Base-by-base conservation (phyloP, 2,888 invertebrate species). In the Diloba caeruleocephala region DNA sequence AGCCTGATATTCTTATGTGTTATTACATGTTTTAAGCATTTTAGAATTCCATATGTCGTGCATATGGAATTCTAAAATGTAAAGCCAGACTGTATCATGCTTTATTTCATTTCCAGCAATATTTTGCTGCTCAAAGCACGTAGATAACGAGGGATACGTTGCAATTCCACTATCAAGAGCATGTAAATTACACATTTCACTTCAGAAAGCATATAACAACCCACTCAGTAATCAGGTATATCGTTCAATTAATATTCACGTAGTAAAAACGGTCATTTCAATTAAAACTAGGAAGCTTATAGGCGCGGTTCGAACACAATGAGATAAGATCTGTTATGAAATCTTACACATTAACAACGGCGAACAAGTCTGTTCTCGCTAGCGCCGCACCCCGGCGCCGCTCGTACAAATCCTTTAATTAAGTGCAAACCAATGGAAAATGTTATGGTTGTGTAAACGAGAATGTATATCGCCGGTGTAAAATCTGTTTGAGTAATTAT, bases 361-460 rank as follows among this genome's bases (percentile, higher is more conserved):
- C 31, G 68, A 71, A 68, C 62, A 41, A 63, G 64, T 39, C 53
- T 45, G 71, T 75, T 54, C 69, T 75, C 58, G 72, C 71, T 63
- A 60, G 54, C 58, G 63, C 74, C 74, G 66, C 76, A 50, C 67
- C 75, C 70, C 60, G 68, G 67, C 69, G 63, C 64, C 74, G 65
- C 69, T 73, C 75, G 72, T 70, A 78, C 79, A 84, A 85, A 87
- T 85, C 83, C 82, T 79, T 83, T 87, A 86, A 87, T 87, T 86
- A 87, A 85, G 83, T 80, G 81, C 79, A 82, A 83, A 82, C 74
- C 73, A 45, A 70, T 58, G 62, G 70, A 72, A 69, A 77, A 78
- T 59, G 73, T 66, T 78, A 72, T 76, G 71, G 76, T 72, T 71
- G 70, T 77, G 75, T 74, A 76, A 71, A 68, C 57, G 59, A 50